Evolutionary conservation across 2,113 vertebrate species (phyloP).

Genomic region (Oncorhynchus keta): DNA sequence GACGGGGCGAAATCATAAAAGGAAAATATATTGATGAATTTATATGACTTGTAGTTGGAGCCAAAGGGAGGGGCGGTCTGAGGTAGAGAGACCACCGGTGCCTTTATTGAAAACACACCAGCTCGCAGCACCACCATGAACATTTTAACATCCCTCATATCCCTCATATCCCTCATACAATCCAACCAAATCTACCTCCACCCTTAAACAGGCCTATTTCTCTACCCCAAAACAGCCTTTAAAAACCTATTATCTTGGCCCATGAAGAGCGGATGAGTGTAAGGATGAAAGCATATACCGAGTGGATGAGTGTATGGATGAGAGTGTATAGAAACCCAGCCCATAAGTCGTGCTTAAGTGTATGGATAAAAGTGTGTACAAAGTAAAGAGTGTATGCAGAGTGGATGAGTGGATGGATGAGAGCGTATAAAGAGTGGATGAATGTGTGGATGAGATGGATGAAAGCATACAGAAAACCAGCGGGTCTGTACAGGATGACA

Average conservation of each 20-base stretch:
- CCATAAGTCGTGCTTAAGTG: no score
- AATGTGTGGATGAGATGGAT: conserved; percentile 22
- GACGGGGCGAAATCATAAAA: conserved; percentile 33
- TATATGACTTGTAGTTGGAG: conserved; percentile 47
- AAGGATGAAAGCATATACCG: no score
- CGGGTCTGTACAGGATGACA: conserved; percentile 61
- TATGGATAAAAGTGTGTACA: no score
- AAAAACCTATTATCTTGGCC: conserved; percentile 42
- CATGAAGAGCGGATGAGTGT: conserved; percentile 5
- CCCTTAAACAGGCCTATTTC: not conserved
- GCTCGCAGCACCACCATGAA: not conserved
- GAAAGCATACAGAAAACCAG: conserved; percentile 39
- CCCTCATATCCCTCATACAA: no score
- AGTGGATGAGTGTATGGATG: no score
- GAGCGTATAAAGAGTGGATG: not conserved
- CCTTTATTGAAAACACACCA: conserved; percentile 68
- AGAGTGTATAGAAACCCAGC: no score
- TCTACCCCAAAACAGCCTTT: conserved; percentile 27
- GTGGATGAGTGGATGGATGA: no score
- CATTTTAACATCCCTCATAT: no score
- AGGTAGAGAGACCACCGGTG: conserved; percentile 55
- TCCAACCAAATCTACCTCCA: no score
- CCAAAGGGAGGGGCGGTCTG: conserved; percentile 37
- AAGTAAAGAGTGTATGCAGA: no score
- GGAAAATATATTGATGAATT: conserved; percentile 54